Base-by-base conservation (phyloP, 1,140 invertebrate genomes). In the Ceratitis capitata region DNA sequence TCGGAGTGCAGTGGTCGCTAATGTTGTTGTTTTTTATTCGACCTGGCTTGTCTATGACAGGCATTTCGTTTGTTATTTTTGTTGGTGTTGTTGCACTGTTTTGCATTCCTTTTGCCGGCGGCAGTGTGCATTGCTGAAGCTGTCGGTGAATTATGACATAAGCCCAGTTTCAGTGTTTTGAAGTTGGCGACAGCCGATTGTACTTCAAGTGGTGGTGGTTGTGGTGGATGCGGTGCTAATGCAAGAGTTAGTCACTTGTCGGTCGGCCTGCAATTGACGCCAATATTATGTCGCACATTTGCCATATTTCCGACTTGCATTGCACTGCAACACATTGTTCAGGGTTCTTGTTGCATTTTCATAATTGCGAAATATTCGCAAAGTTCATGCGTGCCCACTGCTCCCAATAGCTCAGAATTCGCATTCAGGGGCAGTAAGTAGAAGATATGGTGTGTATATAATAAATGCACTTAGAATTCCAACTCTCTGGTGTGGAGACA, bases 231-330 rank as follows among this genome's bases (percentile, higher is more conserved):
- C 12, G 69, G 42, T 5, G 16, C 32, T 10, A 10, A 19, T 6
- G n/a, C 23, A 61, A 26, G 23, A 26, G 19, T 26, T 6, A 45
- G 39, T 78, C 19, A n/a, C n/a, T n/a, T 3, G 39, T 78, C 39
- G 69, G 2, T 32, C 45, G 69, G 35, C 12, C 69, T 45, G 16
- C 39, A 23, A n/a, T 78, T 78, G 39, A 78, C 35, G 69, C 69
- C 69, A 78, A 78, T 78, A 26, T 78, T 78, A 5, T 78, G 69
- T 45, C 69, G 32, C 19, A 47, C 32, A 45, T 78, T 78, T 45
- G 39, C 39, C 39, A 78, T 78, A 78, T 78, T 78, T 78, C 69
- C 69, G 39, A 78, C 69, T n/a, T 45, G 69, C 69, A 78, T 47
- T 78, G 69, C 69, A 45, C 16, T 39, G 16, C 61, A 64, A 64